These are phyloP conservation scores for Triplophysa dalaica DNA, from an alignment of 2,113 vertebrate genomes.

Conservation along the genomic window DNA sequence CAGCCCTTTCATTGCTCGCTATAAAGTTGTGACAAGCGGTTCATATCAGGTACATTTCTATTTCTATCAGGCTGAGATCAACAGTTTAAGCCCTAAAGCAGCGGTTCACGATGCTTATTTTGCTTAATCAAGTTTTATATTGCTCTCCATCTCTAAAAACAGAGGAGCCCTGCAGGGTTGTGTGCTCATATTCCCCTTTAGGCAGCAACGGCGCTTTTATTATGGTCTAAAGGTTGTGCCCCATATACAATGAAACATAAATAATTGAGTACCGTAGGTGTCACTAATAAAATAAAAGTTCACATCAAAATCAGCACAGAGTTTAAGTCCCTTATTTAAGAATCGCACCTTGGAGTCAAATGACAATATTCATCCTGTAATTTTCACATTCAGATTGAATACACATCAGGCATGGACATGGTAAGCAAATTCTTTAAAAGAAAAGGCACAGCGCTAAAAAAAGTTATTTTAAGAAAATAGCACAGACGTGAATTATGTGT, in stretches of 20 bases:
- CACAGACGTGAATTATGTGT: not conserved
- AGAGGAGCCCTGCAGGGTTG: conserved; percentile 62
- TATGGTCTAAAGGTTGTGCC: conserved; percentile 7
- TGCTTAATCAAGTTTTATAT: conserved; percentile 46
- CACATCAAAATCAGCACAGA: conserved; percentile 24
- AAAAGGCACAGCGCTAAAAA: conserved; percentile 37
- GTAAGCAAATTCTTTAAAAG: not conserved
- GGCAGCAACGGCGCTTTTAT: conserved; percentile 20
- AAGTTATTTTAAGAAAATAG: not conserved
- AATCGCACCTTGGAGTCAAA: not conserved
- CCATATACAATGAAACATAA: not conserved
- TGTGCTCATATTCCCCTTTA: conserved; percentile 62
- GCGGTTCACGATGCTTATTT: conserved; percentile 33
- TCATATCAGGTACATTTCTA: not conserved
- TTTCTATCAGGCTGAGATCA: not conserved
- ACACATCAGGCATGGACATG: not conserved
- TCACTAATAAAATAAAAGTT: conserved; percentile 4
- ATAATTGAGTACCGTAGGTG: not conserved
- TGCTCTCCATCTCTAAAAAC: conserved; percentile 52
- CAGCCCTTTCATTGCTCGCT: conserved; percentile 12
- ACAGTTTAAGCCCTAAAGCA: not conserved
- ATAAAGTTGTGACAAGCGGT: not conserved
- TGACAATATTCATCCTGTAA: conserved; percentile 5
- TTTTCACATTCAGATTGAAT: conserved; percentile 22
- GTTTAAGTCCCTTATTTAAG: not conserved